Conservation (phyloP, 2,113 vertebrate genomes). For the Mustela lutreola region DNA sequence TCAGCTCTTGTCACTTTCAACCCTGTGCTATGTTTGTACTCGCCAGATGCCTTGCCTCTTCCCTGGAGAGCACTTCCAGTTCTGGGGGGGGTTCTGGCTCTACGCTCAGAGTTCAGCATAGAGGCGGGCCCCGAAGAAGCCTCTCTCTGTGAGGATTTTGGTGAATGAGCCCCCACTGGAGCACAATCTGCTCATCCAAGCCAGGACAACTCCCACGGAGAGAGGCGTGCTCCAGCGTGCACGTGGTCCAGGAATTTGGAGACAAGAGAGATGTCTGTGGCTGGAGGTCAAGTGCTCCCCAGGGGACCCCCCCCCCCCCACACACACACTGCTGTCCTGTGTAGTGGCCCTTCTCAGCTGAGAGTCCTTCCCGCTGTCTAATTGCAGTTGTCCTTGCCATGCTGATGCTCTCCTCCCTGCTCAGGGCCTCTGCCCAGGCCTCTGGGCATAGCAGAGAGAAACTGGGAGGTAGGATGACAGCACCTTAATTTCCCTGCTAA, state of each 20-base stretch:
- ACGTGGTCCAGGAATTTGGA: not conserved
- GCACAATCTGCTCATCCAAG: not conserved
- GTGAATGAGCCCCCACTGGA: not conserved
- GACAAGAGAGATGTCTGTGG: not conserved
- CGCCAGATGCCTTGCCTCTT: not conserved
- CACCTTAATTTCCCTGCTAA: slow-evolving; percentile 77
- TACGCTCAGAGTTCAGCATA: not conserved
- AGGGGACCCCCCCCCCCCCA: not conserved
- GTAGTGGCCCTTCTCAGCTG: not conserved
- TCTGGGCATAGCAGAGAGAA: slow-evolving; percentile 51
- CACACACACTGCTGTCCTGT: not conserved
- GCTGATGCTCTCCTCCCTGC: not conserved
- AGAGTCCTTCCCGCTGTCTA: not conserved
- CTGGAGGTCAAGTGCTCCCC: not conserved
- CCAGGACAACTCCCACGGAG: not conserved
- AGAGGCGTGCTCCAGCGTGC: not conserved
- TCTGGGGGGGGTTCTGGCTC: not conserved
- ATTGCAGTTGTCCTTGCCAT: not conserved
- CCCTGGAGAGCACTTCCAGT: not conserved
- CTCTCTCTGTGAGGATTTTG: not conserved
- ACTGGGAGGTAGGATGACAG: slow-evolving; percentile 75
- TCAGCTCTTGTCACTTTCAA: not conserved
- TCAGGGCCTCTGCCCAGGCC: not conserved
- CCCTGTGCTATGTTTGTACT: not conserved
- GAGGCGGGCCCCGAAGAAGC: not conserved